Conservation (phyloP, 2,888 invertebrate genomes). For the Aphidoletes aphidimyza region DNA sequence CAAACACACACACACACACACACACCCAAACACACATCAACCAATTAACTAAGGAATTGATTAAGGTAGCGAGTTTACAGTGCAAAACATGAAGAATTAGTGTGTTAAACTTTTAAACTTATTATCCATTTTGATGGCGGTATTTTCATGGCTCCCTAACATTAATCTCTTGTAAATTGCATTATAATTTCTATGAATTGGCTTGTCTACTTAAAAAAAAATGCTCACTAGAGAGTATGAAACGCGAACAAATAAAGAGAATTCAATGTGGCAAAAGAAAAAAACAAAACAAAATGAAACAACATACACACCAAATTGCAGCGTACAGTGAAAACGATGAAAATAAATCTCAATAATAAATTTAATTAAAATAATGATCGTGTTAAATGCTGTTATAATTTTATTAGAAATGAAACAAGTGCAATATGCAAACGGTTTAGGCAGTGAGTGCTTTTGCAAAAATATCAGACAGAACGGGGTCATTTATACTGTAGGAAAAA, state of each 20-base stretch:
- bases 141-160: neutral
- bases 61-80: neutral
- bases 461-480: conserved; percentile 34
- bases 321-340: neutral
- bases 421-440: neutral
- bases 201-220: neutral
- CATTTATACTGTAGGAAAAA: conserved; percentile 21
- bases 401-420: conserved; percentile 35
- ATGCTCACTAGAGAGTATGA: neutral
- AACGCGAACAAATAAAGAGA: neutral
- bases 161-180: neutral
- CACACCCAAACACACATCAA: neutral
- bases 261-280: neutral
- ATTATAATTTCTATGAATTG: conserved; percentile 37
- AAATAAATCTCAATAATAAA: conserved; percentile 49
- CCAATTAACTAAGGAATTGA: neutral
- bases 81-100: conserved; percentile 18
- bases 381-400: conserved; percentile 36
- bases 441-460: neutral
- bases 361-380: conserved; percentile 51
- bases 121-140: neutral
- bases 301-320: no score
- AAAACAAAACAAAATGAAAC: neutral
- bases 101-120: neutral
- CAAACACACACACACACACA: neutral